Evolutionary conservation across 2,113 vertebrate species (phyloP).

Genomic region (Zosterops pallidus): DNA sequence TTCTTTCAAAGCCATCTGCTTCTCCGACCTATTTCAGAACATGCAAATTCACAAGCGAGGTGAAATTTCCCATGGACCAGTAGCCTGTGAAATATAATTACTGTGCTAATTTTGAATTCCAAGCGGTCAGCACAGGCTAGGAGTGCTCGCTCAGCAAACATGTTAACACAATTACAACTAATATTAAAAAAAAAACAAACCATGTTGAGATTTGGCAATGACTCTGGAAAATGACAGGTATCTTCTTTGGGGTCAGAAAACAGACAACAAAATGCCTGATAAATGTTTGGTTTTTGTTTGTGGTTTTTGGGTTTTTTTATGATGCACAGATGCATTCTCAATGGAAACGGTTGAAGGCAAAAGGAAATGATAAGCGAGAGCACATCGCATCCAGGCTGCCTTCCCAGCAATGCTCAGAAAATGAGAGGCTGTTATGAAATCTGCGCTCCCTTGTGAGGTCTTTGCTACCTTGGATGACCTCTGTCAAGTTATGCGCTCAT

Average conservation of each 20-base stretch:
- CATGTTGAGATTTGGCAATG: neutral
- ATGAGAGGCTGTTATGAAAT: constrained; percentile 20
- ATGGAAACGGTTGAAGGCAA: neutral
- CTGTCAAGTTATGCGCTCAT: constrained; percentile 6
- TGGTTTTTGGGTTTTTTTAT: neutral
- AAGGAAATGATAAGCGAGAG: neutral
- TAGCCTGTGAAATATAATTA: constrained; percentile 73
- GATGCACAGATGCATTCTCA: neutral
- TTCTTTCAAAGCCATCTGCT: constrained; percentile 73
- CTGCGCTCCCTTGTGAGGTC: neutral
- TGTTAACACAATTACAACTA: neutral
- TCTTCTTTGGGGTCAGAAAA: neutral
- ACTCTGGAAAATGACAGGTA: constrained; percentile 23
- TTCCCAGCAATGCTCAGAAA: neutral
- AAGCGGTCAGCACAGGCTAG: constrained; percentile 53
- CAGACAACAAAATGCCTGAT: neutral
- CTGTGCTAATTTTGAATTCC: constrained; percentile 72
- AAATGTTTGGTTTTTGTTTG: neutral
- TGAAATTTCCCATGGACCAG: constrained; percentile 58
- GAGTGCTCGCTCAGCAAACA: constrained; percentile 32
- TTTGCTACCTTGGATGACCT: constrained; percentile 58
- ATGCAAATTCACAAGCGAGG: constrained; percentile 59
- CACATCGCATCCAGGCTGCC: neutral
- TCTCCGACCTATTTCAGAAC: constrained; percentile 65
- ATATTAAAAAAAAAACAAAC: neutral